These are phyloP conservation scores for Ctenoplectra terminalis DNA, from an alignment of 1,140 invertebrate genomes.

Conservation along the genomic window DNA sequence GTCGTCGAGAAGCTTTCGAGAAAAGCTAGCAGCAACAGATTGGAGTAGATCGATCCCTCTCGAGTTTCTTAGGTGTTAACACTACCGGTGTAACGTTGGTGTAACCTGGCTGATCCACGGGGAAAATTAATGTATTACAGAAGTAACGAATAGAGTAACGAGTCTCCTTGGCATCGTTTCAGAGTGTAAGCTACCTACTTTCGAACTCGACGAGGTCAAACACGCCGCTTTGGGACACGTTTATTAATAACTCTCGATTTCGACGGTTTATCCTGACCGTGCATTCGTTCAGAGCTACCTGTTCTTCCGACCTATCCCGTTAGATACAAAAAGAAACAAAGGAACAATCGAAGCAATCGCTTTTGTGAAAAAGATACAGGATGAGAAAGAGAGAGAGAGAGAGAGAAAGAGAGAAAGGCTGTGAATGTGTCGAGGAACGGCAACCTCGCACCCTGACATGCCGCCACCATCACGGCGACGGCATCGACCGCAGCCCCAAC, in stretches of 20 bases:
- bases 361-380: background rate
- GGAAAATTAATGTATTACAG: constrained; percentile 13
- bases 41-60: background rate
- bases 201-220: constrained; percentile 50
- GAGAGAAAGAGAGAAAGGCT: constrained; percentile 20
- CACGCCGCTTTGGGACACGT: constrained; percentile 24
- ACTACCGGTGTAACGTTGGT: background rate
- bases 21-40: background rate
- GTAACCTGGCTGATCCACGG: background rate
- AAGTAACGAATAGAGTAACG: constrained; percentile 11
- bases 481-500: constrained; percentile 82
- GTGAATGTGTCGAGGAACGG: constrained; percentile 53
- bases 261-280: constrained; percentile 21
- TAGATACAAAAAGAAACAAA: background rate
- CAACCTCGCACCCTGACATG: constrained; percentile 64
- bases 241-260: constrained; percentile 55
- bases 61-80: background rate
- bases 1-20: background rate
- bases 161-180: constrained; percentile 56
- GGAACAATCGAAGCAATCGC: background rate
- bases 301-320: background rate
- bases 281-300: background rate
- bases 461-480: constrained; percentile 69
- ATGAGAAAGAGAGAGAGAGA: constrained; percentile 7
- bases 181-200: constrained; percentile 49